Evolutionary conservation across 2,797 vertebrate species (phyloP).

Genomic region (Hypotaenidia okinawae): DNA sequence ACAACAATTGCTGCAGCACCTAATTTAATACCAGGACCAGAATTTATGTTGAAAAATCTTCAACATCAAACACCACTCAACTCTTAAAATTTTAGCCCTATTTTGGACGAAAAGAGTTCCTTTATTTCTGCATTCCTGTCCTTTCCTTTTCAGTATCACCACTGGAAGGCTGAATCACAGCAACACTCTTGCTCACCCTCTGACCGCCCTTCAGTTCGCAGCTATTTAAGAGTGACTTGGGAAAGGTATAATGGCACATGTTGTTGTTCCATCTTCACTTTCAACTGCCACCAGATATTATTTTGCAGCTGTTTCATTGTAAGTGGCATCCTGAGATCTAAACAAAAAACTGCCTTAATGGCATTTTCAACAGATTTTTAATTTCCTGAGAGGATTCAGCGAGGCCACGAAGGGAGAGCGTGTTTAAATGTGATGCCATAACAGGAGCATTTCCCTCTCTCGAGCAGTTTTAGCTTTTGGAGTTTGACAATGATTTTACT

Average conservation of each 20-base stretch:
- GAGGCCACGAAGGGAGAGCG: neutral
- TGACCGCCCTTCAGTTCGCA: neutral
- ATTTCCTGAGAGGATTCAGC: slow-evolving; percentile 43
- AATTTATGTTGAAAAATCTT: neutral
- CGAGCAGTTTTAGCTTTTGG: neutral
- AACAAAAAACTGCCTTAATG: slow-evolving; percentile 14
- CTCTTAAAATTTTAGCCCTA: neutral
- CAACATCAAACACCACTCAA: neutral
- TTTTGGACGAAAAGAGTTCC: neutral
- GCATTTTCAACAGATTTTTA: slow-evolving; percentile 56
- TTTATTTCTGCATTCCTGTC: neutral
- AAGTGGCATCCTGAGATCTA: slow-evolving; percentile 39
- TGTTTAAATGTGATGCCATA: neutral
- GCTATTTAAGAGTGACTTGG: neutral
- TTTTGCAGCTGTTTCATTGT: slow-evolving; percentile 55
- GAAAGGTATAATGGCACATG: slow-evolving; percentile 7
- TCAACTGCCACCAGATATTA: slow-evolving; percentile 39
- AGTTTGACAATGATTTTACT: neutral
- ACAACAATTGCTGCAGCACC: neutral
- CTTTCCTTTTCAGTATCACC: neutral
- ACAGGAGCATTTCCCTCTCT: neutral
- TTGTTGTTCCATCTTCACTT: slow-evolving; percentile 15
- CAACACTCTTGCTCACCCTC: neutral
- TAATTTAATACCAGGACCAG: neutral
- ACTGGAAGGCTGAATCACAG: neutral